These are phyloP conservation scores for Apotomis betuletana DNA, from an alignment of 2,888 invertebrate genomes.

Conservation along the genomic window DNA sequence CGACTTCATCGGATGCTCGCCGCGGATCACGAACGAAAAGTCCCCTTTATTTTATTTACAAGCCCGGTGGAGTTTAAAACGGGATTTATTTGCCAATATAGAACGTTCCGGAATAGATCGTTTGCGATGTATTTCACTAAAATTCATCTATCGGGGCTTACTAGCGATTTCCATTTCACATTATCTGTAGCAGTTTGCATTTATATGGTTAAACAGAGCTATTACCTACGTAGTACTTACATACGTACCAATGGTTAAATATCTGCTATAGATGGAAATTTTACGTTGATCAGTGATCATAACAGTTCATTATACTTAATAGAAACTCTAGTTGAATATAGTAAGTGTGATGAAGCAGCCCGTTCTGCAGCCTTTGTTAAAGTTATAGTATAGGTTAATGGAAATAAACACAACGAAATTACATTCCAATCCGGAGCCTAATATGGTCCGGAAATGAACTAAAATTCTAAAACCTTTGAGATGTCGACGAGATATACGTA, in stretches of 20 bases:
- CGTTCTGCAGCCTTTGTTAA: too few relatives aligned
- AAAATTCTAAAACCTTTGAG: too few relatives aligned
- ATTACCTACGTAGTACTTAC: not conserved
- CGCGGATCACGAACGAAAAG: constrained; percentile 66
- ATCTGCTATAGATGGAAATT: not conserved
- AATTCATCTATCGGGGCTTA: constrained; percentile 39
- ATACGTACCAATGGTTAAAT: not conserved
- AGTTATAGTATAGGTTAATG: too few relatives aligned
- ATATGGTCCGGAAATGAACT: too few relatives aligned
- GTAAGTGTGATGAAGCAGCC: too few relatives aligned
- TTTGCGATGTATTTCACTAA: constrained; percentile 43
- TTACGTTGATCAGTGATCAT: too few relatives aligned
- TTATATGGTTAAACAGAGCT: constrained; percentile 10
- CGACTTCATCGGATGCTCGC: constrained; percentile 62
- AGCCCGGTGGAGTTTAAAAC: constrained; percentile 70
- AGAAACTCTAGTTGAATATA: too few relatives aligned
- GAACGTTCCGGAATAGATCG: constrained; percentile 54
- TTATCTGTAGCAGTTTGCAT: constrained; percentile 15
- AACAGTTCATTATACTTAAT: too few relatives aligned
- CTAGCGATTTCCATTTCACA: constrained; percentile 31
- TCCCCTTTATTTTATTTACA: constrained; percentile 76
- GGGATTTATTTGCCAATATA: constrained; percentile 74
- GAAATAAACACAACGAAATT: too few relatives aligned
- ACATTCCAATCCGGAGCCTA: too few relatives aligned
- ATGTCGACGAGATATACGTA: too few relatives aligned